phyloP scores from a whole-genome alignment of 1,140 invertebrate genomes.

The Caerostris darwini region DNA sequence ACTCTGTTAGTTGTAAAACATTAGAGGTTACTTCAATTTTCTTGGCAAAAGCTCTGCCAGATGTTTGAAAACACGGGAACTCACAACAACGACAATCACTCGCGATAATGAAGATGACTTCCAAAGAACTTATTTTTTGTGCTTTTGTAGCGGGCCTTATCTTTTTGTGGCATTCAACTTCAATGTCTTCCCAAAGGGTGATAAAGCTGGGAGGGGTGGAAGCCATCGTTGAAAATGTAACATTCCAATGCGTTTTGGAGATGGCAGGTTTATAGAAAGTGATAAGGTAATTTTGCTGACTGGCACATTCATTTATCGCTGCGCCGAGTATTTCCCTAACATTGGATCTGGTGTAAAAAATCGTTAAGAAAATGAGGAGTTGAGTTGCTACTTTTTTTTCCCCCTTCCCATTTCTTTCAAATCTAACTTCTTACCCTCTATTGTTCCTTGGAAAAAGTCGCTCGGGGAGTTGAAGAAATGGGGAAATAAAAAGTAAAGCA shows the following conservation, averaged over 20 bases:
- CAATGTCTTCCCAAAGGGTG: constrained; percentile 29
- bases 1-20: not conserved
- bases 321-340: not conserved
- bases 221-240: constrained; percentile 2
- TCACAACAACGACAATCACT: not conserved
- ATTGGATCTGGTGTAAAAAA: not conserved
- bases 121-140: not conserved
- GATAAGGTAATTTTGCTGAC: constrained; percentile 68
- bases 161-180: constrained; percentile 8
- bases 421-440: constrained; percentile 35
- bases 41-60: not conserved
- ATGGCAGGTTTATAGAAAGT: constrained; percentile 49
- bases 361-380: constrained; percentile 67
- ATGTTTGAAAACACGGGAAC: constrained; percentile 24
- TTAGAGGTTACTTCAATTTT: constrained; percentile 21
- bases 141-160: not conserved
- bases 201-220: not conserved
- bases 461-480: constrained; percentile 10
- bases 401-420: not conserved
- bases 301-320: constrained; percentile 50
- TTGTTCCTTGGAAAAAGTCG: constrained; percentile 35
- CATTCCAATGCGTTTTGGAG: constrained; percentile 12
- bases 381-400: not conserved
- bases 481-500: not conserved
- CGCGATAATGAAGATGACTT: constrained; percentile 13